Base-by-base conservation (phyloP, 2,113 vertebrate species). In the Marmota monax region DNA sequence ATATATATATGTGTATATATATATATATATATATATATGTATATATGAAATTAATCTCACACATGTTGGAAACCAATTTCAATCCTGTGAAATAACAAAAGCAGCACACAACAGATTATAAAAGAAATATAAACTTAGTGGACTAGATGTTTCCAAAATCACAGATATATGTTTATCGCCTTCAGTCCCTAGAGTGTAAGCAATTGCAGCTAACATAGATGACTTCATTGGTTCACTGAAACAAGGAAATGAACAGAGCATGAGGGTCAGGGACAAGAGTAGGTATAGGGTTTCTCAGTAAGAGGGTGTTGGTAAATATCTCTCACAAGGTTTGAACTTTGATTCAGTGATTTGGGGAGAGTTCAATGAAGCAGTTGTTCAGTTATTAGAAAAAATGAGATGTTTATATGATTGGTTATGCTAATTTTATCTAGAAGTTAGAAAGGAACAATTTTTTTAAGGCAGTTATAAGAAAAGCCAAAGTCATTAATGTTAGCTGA, bases 181-280 rank as follows among this genome's bases (percentile, higher is more conserved):
- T 25, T 48, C 4, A 53, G n/a, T 87, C 61, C 58, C 78, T 34
- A 65, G 39, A 88, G 32, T 7, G 69, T 2, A 27, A 88, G 22
- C 0, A 27, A 53, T 7, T 84, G 32, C 0, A 51, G 3, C 27
- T 85, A 89, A 63, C 14, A 27, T 85, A 70, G 22, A 9, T 74
- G 48, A 80, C 11, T 70, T 80, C 61, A 32, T 17, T 27, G 10
- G 25, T 22, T 67, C 39, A 37, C 17, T 84, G 23, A 76, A 76
- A 80, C 56, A 34, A 86, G 42, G 9, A 4, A 84, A 20, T 4
- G 34, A 74, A 14, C 25, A 58, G 29, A 48, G 23, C 20, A 32
- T 58, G 34, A 6, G 22, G 27, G 13, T 5, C 4, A 4, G 17
- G 8, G 82, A 8, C 17, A 48, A 1, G 2, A 0, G 22, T 34